A percentile compares a stretch with the other conserved stretches of the same genome.
These are phyloP conservation scores for Melospiza georgiana DNA, from an alignment of 2,113 vertebrate species.

Conservation along the genomic window DNA sequence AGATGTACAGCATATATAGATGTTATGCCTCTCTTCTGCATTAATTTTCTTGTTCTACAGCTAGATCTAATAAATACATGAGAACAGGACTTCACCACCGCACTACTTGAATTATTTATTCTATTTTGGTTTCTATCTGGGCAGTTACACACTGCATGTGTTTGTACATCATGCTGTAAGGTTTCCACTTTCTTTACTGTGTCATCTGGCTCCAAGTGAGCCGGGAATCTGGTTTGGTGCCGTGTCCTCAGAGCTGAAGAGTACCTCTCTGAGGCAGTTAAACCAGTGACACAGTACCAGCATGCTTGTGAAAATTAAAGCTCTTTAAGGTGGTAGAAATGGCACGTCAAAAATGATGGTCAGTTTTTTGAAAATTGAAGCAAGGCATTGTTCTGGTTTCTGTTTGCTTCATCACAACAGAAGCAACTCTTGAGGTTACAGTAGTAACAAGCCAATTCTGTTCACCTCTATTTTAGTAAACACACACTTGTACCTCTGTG, in stretches of 20 bases:
- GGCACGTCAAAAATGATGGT: background rate
- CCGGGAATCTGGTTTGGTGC: background rate
- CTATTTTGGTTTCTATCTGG: background rate
- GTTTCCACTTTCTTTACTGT: background rate
- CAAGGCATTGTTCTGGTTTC: background rate
- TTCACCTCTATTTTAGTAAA: background rate
- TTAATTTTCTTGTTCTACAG: background rate
- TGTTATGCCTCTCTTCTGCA: background rate
- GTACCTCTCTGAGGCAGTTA: background rate
- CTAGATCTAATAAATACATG: background rate
- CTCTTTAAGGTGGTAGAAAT: background rate
- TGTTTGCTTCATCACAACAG: background rate
- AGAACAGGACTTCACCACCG: background rate
- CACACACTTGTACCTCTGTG: background rate
- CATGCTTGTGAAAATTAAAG: background rate
- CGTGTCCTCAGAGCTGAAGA: background rate
- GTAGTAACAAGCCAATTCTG: background rate
- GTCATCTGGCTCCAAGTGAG: background rate
- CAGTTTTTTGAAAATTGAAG: background rate
- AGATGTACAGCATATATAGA: background rate
- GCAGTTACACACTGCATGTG: background rate
- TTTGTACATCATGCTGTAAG: background rate
- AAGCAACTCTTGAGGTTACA: background rate
- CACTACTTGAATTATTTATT: background rate
- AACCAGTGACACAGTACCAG: background rate